Conservation (phyloP, 2,888 invertebrate species). For the Agrochola circellaris region DNA sequence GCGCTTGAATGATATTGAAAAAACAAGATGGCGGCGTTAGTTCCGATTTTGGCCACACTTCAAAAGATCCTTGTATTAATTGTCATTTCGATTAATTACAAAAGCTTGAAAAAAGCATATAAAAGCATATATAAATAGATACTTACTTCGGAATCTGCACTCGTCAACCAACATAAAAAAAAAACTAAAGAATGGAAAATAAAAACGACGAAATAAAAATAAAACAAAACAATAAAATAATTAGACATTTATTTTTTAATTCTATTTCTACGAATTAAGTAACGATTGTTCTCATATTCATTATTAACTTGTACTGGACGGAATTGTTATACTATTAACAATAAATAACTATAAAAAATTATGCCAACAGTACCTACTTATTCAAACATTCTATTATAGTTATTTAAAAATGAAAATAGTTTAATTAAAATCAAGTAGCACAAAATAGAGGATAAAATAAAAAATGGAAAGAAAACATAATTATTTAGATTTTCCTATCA, state of each 20-base stretch:
- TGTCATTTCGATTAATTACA: neutral
- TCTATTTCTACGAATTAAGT: slow-evolving; percentile 61
- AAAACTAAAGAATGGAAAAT: slow-evolving; percentile 11
- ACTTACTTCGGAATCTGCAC: slow-evolving; percentile 10
- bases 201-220: slow-evolving; percentile 32
- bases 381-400: slow-evolving; percentile 21
- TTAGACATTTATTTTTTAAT: slow-evolving; percentile 53
- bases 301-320: slow-evolving; percentile 68
- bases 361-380: slow-evolving; percentile 38
- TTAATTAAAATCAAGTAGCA: slow-evolving; percentile 43
- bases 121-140: neutral
- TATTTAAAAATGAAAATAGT: slow-evolving; percentile 37
- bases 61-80: neutral
- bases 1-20: neutral
- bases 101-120: neutral
- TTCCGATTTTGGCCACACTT: neutral
- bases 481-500: slow-evolving; percentile 55
- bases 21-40: neutral
- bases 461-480: slow-evolving; percentile 52
- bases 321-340: slow-evolving; percentile 55
- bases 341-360: slow-evolving; percentile 51
- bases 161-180: neutral
- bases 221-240: slow-evolving; percentile 50
- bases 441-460: slow-evolving; percentile 40
- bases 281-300: slow-evolving; percentile 61